A percentile compares a stretch with the other conserved stretches of the same genome.
Conservation (phyloP, 2,797 vertebrate species). For the Crocidura indochinensis region DNA sequence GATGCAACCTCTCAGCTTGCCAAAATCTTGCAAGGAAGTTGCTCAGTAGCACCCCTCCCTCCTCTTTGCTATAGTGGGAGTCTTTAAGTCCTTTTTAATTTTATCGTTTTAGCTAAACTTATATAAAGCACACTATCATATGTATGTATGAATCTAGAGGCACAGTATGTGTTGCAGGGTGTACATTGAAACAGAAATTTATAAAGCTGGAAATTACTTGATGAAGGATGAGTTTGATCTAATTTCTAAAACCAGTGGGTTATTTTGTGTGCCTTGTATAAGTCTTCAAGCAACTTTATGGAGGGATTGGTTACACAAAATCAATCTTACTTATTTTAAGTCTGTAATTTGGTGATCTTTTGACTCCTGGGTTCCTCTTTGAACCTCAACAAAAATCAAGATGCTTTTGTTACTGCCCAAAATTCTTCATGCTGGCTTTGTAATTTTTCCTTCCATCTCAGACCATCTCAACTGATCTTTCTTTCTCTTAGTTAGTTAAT, state of each 20-base stretch:
- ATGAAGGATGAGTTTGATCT: conserved; percentile 37
- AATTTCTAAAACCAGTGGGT: not conserved
- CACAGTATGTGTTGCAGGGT: not conserved
- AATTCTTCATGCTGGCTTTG: not conserved
- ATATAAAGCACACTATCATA: not conserved
- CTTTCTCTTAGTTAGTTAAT: not conserved
- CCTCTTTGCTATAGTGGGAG: conserved; percentile 7
- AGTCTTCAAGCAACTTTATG: conserved; percentile 7
- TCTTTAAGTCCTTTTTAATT: conserved; percentile 24
- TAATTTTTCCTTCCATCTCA: not conserved
- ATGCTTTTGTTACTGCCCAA: not conserved
- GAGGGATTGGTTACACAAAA: not conserved
- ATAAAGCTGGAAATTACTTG: conserved; percentile 37
- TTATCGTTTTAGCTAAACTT: not conserved
- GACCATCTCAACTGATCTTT: not conserved
- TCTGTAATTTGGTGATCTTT: not conserved
- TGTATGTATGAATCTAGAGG: not conserved
- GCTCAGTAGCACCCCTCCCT: conserved; percentile 16
- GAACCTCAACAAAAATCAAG: not conserved
- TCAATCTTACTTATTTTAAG: not conserved
- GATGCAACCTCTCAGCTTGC: conserved; percentile 9
- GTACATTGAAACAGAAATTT: conserved; percentile 24
- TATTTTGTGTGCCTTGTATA: conserved; percentile 30
- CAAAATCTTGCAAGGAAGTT: conserved; percentile 64
- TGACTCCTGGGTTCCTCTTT: not conserved